Base-by-base conservation (phyloP, 2,113 vertebrate genomes). In the Leucopsar rothschildi region DNA sequence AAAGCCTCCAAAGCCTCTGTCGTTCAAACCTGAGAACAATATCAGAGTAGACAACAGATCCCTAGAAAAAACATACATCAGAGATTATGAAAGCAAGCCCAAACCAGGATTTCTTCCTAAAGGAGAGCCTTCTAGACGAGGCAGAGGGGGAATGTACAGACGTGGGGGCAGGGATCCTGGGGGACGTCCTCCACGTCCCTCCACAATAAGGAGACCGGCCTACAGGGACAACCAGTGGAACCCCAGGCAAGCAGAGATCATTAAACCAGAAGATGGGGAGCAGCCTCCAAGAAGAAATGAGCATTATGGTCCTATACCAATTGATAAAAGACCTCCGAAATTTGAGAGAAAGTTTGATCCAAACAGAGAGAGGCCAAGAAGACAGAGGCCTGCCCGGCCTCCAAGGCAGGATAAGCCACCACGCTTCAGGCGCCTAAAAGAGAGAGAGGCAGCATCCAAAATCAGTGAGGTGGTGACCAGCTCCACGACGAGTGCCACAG, bases 361-460 rank as follows among this genome's bases (percentile, higher is more conserved):
- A 90, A 98, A 97, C 93, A 97, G 99, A 94, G 99, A 99, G 69
- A 98, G 99, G 45, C 99, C 99, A 33, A 98, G 99, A 59, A 98
- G 99, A 75, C 99, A 99, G 44, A 97, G 99, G 31, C 99, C 99
- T 57, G 98, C 99, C 5, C 97, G 99, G 39, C 99, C 99, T 52
- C 99, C 99, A 3, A 98, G 99, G 81, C 99, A 99, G 73, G 99
- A 99, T 96, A 99, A 99, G 61, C 99, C 99, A 0, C 99, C 99
- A 3, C 98, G 99, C 61, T 99, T 99, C 85, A 98, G 99, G 45
- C 98, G 99, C 45, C 98, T 99, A 42, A 99, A 99, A 92, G 99
- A 99, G 63, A 98, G 98, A 33, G 99, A 99, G 73, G 99, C 98
- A 0, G 98, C 98, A 39, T 98, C 98, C 15, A 98, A 98, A 93